phyloP scores from a whole-genome alignment of 2,113 vertebrate genomes.

The Pollimyrus isidori region DNA sequence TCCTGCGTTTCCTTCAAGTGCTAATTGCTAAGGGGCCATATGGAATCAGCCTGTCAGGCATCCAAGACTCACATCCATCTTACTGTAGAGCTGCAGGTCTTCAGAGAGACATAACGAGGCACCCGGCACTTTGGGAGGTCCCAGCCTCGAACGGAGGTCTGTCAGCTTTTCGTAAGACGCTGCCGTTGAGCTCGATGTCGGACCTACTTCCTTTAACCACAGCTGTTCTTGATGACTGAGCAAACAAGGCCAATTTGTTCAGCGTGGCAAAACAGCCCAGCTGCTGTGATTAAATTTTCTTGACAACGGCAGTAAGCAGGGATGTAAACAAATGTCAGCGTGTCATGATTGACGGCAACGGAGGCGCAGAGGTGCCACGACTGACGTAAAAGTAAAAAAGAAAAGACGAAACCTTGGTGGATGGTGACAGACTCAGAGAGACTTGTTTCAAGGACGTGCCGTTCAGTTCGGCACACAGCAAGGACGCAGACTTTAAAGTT shows the following conservation, averaged over 20 bases:
- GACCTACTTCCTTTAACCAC: not conserved
- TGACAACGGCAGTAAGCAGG: not conserved
- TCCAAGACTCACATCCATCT: conserved; percentile 25
- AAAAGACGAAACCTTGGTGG: not conserved
- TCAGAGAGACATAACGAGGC: conserved; percentile 40
- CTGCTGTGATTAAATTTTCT: conserved; percentile 6
- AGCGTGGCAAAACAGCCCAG: not conserved
- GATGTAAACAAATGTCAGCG: not conserved
- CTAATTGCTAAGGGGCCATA: not conserved
- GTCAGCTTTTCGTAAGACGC: conserved; percentile 15
- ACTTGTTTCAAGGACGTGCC: not conserved
- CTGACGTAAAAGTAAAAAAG: not conserved
- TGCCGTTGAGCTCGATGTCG: not conserved
- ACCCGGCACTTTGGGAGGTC: conserved; percentile 15
- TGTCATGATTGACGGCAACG: not conserved
- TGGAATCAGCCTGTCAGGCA: not conserved
- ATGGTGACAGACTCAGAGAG: not conserved
- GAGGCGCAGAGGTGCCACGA: not conserved
- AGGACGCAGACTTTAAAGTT: not conserved
- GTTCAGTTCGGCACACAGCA: not conserved
- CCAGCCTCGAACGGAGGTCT: conserved; percentile 20
- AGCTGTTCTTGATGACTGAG: conserved; percentile 8
- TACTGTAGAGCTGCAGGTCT: conserved; percentile 24
- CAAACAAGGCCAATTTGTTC: not conserved
- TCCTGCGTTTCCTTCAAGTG: not conserved